phyloP scores from a whole-genome alignment of 2,888 invertebrate genomes.

The Coelogynopora nodosa region DNA sequence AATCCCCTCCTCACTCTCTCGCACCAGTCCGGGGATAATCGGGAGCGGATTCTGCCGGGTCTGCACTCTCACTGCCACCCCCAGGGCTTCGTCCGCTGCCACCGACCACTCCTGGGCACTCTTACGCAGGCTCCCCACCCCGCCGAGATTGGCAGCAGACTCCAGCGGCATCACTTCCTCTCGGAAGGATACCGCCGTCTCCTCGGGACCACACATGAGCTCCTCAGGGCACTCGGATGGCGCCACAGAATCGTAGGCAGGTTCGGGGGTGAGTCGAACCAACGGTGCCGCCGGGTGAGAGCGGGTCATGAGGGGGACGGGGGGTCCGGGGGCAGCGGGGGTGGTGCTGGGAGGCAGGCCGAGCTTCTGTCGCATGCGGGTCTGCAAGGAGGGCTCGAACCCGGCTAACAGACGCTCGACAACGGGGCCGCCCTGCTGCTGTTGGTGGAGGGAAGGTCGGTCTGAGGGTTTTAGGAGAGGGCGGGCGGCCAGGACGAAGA shows the following conservation, averaged over 20 bases:
- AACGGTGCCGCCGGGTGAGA: not conserved
- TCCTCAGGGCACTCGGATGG: slow-evolving; percentile 19
- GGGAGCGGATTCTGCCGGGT: not conserved
- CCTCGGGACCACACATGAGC: not conserved
- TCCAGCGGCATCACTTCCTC: not conserved
- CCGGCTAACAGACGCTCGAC: not conserved
- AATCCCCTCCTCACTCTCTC: not conserved
- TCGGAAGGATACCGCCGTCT: not conserved
- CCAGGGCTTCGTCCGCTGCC: not conserved
- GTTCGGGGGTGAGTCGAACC: slow-evolving; percentile 34
- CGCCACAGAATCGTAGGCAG: slow-evolving; percentile 31
- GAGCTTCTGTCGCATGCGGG: not conserved
- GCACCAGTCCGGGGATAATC: slow-evolving; percentile 6
- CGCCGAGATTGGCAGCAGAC: not conserved
- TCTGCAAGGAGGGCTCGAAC: not conserved
- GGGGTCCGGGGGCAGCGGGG: not conserved
- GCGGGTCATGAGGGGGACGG: not conserved
- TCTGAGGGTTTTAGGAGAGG: not conserved
- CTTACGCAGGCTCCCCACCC: not conserved
- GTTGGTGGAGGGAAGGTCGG: not conserved
- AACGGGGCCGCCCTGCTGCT: not conserved
- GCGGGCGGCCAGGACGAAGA: not conserved
- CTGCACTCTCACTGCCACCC: not conserved
- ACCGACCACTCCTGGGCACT: not conserved
- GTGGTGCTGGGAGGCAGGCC: not conserved